phyloP scores from a whole-genome alignment of 2,888 invertebrate genomes.

The Sialis fuliginosa region DNA sequence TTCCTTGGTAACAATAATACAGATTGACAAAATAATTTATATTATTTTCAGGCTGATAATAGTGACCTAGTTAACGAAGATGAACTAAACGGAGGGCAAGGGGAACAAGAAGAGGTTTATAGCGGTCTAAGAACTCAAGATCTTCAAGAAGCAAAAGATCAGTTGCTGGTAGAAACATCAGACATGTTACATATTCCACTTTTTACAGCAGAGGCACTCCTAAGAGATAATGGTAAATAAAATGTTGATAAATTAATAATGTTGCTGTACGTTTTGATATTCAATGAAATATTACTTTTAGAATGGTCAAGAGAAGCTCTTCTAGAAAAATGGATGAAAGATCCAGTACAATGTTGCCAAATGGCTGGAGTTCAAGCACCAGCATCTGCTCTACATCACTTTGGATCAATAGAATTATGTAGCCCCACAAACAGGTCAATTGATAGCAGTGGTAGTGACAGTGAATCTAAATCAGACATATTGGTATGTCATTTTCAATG shows the following conservation, averaged over 20 bases:
- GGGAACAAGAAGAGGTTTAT: constrained; percentile 31
- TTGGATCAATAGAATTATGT: constrained; percentile 21
- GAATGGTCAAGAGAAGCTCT: constrained; percentile 50
- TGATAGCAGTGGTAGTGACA: not conserved
- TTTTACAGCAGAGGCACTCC: constrained; percentile 48
- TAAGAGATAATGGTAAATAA: constrained; percentile 41
- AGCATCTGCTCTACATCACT: constrained; percentile 27
- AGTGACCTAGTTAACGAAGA: constrained; percentile 31
- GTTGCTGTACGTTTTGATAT: not conserved
- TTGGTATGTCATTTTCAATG: not conserved
- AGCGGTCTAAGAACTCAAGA: constrained; percentile 45
- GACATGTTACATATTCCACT: constrained; percentile 52
- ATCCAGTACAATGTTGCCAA: constrained; percentile 44
- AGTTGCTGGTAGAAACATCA: constrained; percentile 47
- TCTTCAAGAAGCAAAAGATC: constrained; percentile 50
- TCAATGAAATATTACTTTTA: constrained; percentile 16
- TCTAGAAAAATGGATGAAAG: constrained; percentile 48
- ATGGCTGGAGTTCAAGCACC: constrained; percentile 46
- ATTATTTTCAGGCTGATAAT: constrained; percentile 23
- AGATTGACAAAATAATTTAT: not conserved
- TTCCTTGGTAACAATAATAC: not conserved
- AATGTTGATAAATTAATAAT: not conserved
- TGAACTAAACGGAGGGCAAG: constrained; percentile 20
- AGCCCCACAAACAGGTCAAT: constrained; percentile 12
- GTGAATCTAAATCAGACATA: constrained; percentile 1